phyloP scores from a whole-genome alignment of 2,888 invertebrate species.

The Ecliptopera silaceata region DNA sequence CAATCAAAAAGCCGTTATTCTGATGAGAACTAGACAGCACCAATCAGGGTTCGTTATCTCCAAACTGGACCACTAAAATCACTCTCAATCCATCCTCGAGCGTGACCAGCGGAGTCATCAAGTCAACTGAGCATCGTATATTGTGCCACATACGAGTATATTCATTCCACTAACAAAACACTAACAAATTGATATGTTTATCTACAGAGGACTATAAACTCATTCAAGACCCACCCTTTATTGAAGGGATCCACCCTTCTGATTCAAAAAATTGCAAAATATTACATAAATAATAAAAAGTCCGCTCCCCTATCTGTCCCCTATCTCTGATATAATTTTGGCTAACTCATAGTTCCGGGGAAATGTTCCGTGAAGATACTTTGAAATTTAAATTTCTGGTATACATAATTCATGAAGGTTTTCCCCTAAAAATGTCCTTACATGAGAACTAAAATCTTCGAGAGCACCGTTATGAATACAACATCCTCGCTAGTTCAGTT shows the following conservation, averaged over 20 bases:
- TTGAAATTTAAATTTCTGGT: conserved; percentile 63
- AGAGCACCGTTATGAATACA: conserved; percentile 22
- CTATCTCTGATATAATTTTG: conserved; percentile 68
- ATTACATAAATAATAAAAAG: conserved; percentile 71
- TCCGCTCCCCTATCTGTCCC: conserved; percentile 55
- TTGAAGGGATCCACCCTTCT: conserved; percentile 78
- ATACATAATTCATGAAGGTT: conserved; percentile 61
- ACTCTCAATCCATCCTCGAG: conserved; percentile 54
- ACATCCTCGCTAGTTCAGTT: not conserved
- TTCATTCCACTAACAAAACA: conserved; percentile 71
- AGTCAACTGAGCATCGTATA: conserved; percentile 66
- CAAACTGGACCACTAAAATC: conserved; percentile 45
- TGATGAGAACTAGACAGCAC: conserved; percentile 36
- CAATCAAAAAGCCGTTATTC: conserved; percentile 23
- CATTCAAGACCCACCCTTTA: conserved; percentile 81
- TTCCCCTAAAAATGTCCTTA: conserved; percentile 31
- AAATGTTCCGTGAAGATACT: conserved; percentile 73
- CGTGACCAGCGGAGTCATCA: conserved; percentile 64
- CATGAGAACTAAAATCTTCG: conserved; percentile 25
- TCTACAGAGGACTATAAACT: conserved; percentile 80
- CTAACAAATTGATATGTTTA: conserved; percentile 83
- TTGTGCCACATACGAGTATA: conserved; percentile 63
- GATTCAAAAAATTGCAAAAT: conserved; percentile 80
- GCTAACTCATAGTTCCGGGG: conserved; percentile 73
- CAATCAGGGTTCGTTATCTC: conserved; percentile 39